These are phyloP conservation scores for Drosophila anomalipes DNA, from an alignment of 2,888 invertebrate genomes.

Conservation along the genomic window DNA sequence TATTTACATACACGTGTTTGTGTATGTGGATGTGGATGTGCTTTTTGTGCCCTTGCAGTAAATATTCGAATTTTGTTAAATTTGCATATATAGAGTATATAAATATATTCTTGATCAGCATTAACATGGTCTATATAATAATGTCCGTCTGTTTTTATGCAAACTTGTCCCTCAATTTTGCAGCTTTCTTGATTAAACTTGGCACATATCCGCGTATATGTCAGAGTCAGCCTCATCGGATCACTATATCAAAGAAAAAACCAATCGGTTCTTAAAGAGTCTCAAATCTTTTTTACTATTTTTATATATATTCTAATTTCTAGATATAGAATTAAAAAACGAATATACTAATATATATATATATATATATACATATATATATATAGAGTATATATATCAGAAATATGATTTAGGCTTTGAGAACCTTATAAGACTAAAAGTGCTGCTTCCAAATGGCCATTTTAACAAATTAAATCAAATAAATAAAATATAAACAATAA, in stretches of 20 bases:
- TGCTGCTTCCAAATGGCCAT: not conserved
- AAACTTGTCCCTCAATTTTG: not conserved
- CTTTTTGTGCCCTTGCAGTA: not conserved
- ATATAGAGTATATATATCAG: not conserved
- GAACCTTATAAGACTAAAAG: not conserved
- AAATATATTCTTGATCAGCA: not conserved
- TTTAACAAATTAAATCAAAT: not conserved
- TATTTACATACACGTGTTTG: not conserved
- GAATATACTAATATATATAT: too few species aligned
- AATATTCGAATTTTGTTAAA: not conserved
- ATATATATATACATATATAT: too few species aligned
- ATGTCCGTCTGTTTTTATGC: not conserved
- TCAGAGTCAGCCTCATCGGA: not conserved
- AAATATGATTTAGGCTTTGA: not conserved
- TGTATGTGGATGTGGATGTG: not conserved
- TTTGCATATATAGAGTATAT: too few species aligned
- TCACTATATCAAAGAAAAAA: not conserved
- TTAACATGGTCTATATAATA: not conserved
- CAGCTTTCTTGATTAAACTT: not conserved
- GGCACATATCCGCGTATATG: not conserved
- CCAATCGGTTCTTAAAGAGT: not conserved
- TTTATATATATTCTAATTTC: too few species aligned
- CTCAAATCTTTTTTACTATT: too few species aligned
- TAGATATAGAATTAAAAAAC: too few species aligned
- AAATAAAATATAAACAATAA: not conserved